A percentile compares a stretch with the other conserved stretches of the same genome.
These are phyloP conservation scores for Oscheius onirici DNA, from an alignment of 2,888 invertebrate genomes.

Conservation along the genomic window DNA sequence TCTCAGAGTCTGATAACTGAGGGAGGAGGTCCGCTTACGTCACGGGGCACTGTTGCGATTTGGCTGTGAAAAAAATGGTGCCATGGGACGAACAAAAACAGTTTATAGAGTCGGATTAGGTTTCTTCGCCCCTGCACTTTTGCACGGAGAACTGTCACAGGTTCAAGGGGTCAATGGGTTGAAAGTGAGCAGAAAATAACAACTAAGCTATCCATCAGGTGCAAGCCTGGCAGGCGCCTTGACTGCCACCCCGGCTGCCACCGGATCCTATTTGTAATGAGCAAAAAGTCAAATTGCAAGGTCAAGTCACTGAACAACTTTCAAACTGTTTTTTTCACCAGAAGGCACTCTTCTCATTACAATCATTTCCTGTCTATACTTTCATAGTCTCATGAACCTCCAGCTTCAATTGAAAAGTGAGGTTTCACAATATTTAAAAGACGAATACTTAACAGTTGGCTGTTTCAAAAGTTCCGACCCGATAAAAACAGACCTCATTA, in stretches of 20 bases:
- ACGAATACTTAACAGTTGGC: background rate
- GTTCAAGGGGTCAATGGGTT: too few relatives aligned
- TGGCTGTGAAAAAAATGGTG: too few relatives aligned
- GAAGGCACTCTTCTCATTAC: too few relatives aligned
- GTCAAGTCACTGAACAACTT: background rate
- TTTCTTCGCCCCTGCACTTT: too few relatives aligned
- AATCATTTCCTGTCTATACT: background rate
- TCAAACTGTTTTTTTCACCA: too few relatives aligned
- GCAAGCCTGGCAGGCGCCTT: constrained; percentile 1
- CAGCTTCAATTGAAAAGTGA: background rate
- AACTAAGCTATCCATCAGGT: constrained; percentile 28
- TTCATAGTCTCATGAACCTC: background rate
- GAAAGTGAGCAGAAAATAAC: constrained; percentile 16
- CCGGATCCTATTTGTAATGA: constrained; percentile 1
- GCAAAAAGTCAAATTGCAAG: constrained; percentile 22
- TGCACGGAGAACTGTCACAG: too few relatives aligned
- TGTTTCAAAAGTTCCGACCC: background rate
- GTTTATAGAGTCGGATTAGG: too few relatives aligned
- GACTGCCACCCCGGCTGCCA: constrained; percentile 19
- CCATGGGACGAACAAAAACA: too few relatives aligned
- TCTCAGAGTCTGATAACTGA: background rate
- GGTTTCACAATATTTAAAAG: background rate
- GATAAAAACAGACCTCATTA: background rate
- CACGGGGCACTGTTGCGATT: too few relatives aligned
- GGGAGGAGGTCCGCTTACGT: background rate